A percentile compares a stretch with the other conserved stretches of the same genome.
Conservation (phyloP, 2,113 vertebrate species). For the Puntigrus tetrazona region DNA sequence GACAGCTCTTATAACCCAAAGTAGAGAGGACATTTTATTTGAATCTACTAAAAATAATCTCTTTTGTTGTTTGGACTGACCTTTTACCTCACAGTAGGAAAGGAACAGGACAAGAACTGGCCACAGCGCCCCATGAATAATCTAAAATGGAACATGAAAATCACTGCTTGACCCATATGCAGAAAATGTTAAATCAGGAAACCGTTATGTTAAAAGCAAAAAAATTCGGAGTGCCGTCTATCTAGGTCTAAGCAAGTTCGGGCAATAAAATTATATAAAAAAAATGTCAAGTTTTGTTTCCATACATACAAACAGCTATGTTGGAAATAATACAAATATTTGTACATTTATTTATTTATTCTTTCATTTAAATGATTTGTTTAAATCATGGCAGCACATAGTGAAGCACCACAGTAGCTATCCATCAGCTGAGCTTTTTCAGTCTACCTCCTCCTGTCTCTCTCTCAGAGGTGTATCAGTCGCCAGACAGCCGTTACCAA, state of each 20-base stretch:
- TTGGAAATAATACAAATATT: not conserved
- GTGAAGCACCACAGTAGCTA: conserved; percentile 1
- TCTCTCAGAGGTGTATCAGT: conserved; percentile 63
- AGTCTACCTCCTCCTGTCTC: conserved; percentile 60
- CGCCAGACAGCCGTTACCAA: conserved; percentile 55
- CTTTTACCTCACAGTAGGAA: conserved; percentile 55
- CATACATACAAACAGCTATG: not conserved
- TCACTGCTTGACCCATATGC: not conserved
- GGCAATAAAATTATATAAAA: not conserved
- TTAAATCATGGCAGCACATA: not conserved
- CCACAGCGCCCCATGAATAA: not conserved
- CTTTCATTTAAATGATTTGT: not conserved
- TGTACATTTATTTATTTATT: not conserved
- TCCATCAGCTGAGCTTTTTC: conserved; percentile 63
- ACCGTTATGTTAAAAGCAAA: not conserved
- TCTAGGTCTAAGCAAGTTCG: not conserved
- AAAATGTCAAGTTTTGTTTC: too few relatives aligned
- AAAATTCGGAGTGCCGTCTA: not conserved
- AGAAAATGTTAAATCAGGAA: not conserved
- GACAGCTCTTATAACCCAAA: conserved; percentile 64
- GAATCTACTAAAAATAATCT: conserved; percentile 55
- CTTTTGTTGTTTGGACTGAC: conserved; percentile 60
- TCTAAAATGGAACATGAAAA: conserved; percentile 11
- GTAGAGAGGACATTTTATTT: conserved; percentile 63
- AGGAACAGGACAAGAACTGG: conserved; percentile 66